Base-by-base conservation (phyloP, 2,113 vertebrate genomes). In the Bungarus multicinctus region DNA sequence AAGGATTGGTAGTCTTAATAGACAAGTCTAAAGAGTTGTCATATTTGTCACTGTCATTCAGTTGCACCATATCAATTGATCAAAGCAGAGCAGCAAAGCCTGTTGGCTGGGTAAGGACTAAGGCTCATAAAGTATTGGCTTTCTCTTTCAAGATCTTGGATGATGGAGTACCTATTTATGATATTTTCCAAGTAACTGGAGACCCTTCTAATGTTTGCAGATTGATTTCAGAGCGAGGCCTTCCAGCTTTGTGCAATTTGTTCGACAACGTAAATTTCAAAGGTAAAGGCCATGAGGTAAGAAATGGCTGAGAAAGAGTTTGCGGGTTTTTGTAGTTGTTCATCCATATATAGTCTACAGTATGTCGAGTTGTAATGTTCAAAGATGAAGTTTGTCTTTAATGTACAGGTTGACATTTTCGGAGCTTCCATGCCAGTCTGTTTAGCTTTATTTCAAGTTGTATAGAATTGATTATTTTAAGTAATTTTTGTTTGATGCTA, bases 251-350 rank as follows among this genome's bases (percentile, higher is more conserved):
- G 86, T 98, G 98, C 11, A 97, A 98, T 5, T 43, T 99, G 94
- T 99, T 99, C 96, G 98, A 98, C 86, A 96, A 98, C 0, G 97
- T 97, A 50, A 98, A 96, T 58, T 99, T 99, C 94, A 99, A 98
- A 98, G 99, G 99, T 86, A 99, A 98, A 98, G 99, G 99, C 5
- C 98, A 99, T 0, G 99, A 99, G 98, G 99, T 99, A 92, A 97
- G 97, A 95, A 74, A 22, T 50, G 4, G 74, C 2, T 23, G 91
- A 91, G 55, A 89, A 60, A 74, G 92, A 53, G 23, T 64, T 14
- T 5, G 55, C 85, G 92, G 60, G 89, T 91, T 94, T 11, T 45
- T 93, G 91, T 69, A 54, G 90, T 34, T 23, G 88, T 87, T 8
- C 34, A 30, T 16, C 4, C 54, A 2, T 25, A 90, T 34, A 12